phyloP scores from a whole-genome alignment of 2,113 vertebrate species.

The Cyrtonyx montezumae region DNA sequence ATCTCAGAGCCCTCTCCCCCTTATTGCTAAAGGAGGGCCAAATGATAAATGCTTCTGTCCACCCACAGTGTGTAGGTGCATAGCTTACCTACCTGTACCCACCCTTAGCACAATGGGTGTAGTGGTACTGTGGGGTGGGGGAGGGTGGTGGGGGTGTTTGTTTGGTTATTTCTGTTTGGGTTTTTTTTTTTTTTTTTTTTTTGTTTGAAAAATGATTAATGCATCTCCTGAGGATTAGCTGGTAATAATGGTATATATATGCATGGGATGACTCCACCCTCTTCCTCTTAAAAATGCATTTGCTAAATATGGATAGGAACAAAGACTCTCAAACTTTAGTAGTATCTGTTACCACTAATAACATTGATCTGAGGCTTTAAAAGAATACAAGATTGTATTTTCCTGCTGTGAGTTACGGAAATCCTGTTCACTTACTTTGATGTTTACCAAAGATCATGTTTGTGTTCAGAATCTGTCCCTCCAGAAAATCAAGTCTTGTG shows the following conservation, averaged over 20 bases:
- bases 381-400: neutral
- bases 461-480: neutral
- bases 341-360: neutral
- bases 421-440: neutral
- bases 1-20: neutral
- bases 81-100: neutral
- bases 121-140: no score
- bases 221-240: neutral
- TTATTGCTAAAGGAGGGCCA: neutral
- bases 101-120: neutral
- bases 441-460: neutral
- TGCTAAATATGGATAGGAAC: neutral
- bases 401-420: neutral
- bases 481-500: neutral
- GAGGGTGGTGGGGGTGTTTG: neutral
- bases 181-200: neutral
- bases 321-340: neutral
- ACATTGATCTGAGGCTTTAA: neutral
- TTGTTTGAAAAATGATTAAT: neutral
- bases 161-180: neutral
- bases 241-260: neutral
- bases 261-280: neutral
- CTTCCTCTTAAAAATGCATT: neutral
- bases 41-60: neutral
- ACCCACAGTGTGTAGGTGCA: neutral